Conservation (phyloP, 2,113 vertebrate genomes). For the Chaetops frenatus region DNA sequence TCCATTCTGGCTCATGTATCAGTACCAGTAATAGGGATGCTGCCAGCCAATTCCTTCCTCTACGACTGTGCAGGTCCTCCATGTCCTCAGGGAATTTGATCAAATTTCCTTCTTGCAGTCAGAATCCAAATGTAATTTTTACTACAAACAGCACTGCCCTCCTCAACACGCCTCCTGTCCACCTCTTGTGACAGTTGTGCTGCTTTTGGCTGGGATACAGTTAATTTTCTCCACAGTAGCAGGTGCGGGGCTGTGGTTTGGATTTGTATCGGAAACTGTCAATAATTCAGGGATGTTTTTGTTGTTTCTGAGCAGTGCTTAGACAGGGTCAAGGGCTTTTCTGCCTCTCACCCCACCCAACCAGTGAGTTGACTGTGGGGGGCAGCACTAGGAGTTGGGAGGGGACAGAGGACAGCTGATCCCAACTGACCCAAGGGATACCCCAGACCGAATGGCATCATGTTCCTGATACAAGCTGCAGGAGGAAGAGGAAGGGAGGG, state of each 20-base stretch:
- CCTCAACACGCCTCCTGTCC: not conserved
- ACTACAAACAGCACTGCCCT: not conserved
- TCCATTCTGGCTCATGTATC: constrained; percentile 31
- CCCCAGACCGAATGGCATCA: not conserved
- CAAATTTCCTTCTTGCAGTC: not conserved
- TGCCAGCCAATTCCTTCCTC: constrained; percentile 13
- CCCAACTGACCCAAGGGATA: not conserved
- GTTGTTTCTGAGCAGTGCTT: not conserved
- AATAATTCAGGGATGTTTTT: not conserved
- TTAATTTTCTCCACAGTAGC: not conserved
- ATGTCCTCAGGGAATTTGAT: not conserved
- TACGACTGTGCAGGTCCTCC: constrained; percentile 14
- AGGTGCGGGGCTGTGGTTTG: not conserved
- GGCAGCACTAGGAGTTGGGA: not conserved
- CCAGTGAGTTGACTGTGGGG: rapidly evolving
- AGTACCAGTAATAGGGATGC: constrained; percentile 14
- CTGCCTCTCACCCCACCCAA: not conserved
- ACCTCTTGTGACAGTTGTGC: not conserved
- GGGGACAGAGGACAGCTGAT: not conserved
- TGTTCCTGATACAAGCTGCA: not conserved
- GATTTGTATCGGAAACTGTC: not conserved
- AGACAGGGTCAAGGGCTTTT: not conserved
- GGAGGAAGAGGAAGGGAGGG: not conserved
- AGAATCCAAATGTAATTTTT: not conserved
- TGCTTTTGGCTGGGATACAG: not conserved